Conservation (phyloP, 1,140 invertebrate genomes). For the Cydia pomonella region DNA sequence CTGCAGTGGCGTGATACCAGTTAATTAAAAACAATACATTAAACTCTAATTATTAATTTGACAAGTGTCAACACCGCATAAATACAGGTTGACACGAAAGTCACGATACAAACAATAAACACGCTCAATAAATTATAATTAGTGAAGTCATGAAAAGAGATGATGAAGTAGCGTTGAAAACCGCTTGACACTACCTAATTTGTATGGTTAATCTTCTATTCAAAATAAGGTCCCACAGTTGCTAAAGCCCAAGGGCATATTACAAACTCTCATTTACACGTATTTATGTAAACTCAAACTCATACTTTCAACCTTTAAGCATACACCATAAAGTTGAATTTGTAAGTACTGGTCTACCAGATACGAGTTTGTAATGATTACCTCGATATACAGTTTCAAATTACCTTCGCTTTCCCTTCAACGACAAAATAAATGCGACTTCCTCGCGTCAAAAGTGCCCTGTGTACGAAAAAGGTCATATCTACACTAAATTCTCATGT, state of each 20-base stretch:
- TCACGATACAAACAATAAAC: slow-evolving; percentile 17
- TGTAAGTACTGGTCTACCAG: not conserved
- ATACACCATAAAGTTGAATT: not conserved
- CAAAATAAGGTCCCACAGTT: not conserved
- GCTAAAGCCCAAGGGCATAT: slow-evolving; percentile 3
- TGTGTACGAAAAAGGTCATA: not conserved
- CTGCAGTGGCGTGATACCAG: not conserved
- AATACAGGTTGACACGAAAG: not conserved
- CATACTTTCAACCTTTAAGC: not conserved
- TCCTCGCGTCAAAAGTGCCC: slow-evolving; percentile 17
- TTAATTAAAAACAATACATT: not conserved
- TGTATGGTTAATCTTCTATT: slow-evolving; percentile 3
- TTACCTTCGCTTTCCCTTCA: slow-evolving; percentile 28
- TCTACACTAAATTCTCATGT: not conserved
- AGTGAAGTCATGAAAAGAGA: not conserved
- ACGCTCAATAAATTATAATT: not conserved
- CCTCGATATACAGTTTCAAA: slow-evolving; percentile 2
- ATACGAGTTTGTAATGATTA: not conserved
- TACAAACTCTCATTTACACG: not conserved
- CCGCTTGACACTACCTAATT: not conserved
- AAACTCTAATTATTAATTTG: not conserved
- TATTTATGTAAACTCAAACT: not conserved
- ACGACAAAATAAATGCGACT: slow-evolving; percentile 27
- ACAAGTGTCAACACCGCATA: not conserved
- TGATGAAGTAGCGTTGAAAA: not conserved